These are phyloP conservation scores for Drosophila sproati DNA, from an alignment of 1,140 invertebrate genomes.

Conservation along the genomic window DNA sequence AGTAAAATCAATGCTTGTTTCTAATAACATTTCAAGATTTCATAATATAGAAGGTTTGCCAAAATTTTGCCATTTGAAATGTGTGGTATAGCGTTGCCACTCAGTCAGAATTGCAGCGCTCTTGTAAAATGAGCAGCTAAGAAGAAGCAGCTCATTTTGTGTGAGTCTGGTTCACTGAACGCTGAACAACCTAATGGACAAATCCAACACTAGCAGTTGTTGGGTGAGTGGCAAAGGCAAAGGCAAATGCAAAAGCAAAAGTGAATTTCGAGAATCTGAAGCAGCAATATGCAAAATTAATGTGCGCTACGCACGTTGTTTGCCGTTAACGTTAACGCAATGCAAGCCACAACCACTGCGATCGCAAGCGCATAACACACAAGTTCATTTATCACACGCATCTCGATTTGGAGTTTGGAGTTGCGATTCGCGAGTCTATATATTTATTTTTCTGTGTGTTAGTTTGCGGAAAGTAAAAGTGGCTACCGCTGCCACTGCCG, in stretches of 20 bases:
- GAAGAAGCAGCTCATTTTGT: slow-evolving; percentile 21
- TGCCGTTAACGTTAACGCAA: slow-evolving; percentile 31
- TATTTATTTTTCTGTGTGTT: slow-evolving; percentile 25
- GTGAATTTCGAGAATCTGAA: slow-evolving; percentile 38
- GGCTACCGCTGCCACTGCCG: slow-evolving; percentile 39
- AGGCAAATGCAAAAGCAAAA: slow-evolving; percentile 50
- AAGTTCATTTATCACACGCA: slow-evolving; percentile 18
- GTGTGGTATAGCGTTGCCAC: slow-evolving; percentile 12
- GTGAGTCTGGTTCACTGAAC: slow-evolving; percentile 21
- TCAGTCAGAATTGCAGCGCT: background rate
- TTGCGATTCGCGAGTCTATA: slow-evolving; percentile 16
- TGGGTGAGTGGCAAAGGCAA: slow-evolving; percentile 41
- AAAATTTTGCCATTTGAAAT: background rate
- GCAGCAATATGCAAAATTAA: slow-evolving; percentile 51
- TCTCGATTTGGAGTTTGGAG: slow-evolving; percentile 21
- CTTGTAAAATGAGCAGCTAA: slow-evolving; percentile 1
- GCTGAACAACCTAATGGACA: slow-evolving; percentile 27
- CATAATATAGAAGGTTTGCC: background rate
- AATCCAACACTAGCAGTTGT: slow-evolving; percentile 51
- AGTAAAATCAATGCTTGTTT: background rate
- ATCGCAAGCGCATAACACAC: slow-evolving; percentile 21
- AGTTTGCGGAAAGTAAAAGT: slow-evolving; percentile 73
- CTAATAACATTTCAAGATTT: background rate
- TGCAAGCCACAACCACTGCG: slow-evolving; percentile 24
- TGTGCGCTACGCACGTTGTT: slow-evolving; percentile 43